Conservation (phyloP, 2,113 vertebrate species). For the Chaenogobius annularis region DNA sequence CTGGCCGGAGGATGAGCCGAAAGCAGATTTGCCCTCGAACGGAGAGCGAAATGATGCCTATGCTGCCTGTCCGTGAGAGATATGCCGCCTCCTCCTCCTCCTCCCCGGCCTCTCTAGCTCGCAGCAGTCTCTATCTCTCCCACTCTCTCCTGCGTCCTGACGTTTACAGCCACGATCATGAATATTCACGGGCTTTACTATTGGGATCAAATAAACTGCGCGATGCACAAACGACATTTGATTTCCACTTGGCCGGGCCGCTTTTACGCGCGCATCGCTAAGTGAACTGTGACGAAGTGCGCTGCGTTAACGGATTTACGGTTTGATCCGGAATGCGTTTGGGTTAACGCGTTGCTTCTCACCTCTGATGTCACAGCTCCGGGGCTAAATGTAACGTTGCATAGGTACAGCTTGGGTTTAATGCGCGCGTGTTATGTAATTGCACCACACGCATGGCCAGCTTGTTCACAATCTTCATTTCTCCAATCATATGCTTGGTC, state of each 20-base stretch:
- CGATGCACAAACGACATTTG: neutral
- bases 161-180: slow-evolving; percentile 68
- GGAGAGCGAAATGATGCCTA: slow-evolving; percentile 41
- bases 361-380: slow-evolving; percentile 22
- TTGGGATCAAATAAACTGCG: slow-evolving; percentile 46
- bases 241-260: slow-evolving; percentile 22
- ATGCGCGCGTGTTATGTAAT: slow-evolving; percentile 31
- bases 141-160: slow-evolving; percentile 65
- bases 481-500: slow-evolving; percentile 29
- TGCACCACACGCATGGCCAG: slow-evolving; percentile 9
- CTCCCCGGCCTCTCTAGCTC: slow-evolving; percentile 41
- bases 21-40: slow-evolving; percentile 56
- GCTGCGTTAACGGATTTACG: slow-evolving; percentile 12
- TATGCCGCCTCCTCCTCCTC: slow-evolving; percentile 49
- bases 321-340: slow-evolving; percentile 20
- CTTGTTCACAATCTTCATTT: slow-evolving; percentile 19
- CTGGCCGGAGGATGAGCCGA: slow-evolving; percentile 25
- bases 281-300: slow-evolving; percentile 24
- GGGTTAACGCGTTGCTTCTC: slow-evolving; percentile 31
- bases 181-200: slow-evolving; percentile 68
- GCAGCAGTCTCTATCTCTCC: slow-evolving; percentile 34
- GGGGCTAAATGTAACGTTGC: neutral
- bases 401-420: slow-evolving; percentile 2
- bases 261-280: neutral
- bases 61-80: slow-evolving; percentile 46